Base-by-base conservation (phyloP, 92 coral and sea anemone genomes). In the Palythoa heliodiscus region DNA sequence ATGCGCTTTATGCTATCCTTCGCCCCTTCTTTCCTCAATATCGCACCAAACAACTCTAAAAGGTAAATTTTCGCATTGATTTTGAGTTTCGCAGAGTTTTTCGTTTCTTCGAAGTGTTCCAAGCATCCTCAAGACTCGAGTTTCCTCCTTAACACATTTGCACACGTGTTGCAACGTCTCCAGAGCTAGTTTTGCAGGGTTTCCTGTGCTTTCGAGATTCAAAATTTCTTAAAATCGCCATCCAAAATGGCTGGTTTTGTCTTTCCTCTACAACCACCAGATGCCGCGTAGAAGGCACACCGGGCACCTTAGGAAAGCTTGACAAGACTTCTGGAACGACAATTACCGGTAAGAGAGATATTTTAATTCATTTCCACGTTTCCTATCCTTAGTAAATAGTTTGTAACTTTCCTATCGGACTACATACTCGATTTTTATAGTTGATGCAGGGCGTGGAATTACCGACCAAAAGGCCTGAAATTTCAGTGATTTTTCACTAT, bases 1-100 rank as follows among this genome's bases (percentile, higher is more conserved):
- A 96, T 96, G 99, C 99, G 99, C 99, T 94, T 96, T 96, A 96
- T 96, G 99, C 98, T 96, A 94, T 96, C 99, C 99, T 96, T 96
- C 98, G 98, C 98, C 99, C 97, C 99, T 94, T 96, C 99, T 96
- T 96, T 93, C 99, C 96, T 95, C 98, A 96, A 94, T 94, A 94
- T 95, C 98, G 98, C 94, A 94, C 92, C 95, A 94, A 94, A 94
- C 98, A 95, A 96, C 98, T 95, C 99, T 95, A 94, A 94, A 94
- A 96, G 93, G 94, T 94, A 91, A 88, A 92, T 92, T 93, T 86
- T 91, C 93, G 90, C 93, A 89, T 88, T 88, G 92, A 92, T 87
- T 90, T 87, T 92, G 90, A 92, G 87, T 87, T 91, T 96, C 93
- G 95, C 89, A 83, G 91, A 87, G 87, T 83, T 89, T 82, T 58